Conservation (phyloP, 1,140 invertebrate species). For the Dysdera silvatica region DNA sequence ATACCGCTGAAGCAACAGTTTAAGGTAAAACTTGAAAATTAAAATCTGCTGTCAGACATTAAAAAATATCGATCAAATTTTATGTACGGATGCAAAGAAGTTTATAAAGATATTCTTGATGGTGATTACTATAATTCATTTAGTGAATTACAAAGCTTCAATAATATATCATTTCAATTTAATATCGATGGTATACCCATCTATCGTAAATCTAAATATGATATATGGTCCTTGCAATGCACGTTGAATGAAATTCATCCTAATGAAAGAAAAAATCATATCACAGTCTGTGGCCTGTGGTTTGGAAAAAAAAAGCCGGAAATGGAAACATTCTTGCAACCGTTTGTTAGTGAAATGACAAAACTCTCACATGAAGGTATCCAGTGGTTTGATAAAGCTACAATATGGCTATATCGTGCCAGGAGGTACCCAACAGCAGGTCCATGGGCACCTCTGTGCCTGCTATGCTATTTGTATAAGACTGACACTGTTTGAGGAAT, state of each 20-base stretch:
- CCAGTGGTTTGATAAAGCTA: neutral
- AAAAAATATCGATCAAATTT: neutral
- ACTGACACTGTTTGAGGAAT: too few species aligned
- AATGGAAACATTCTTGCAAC: neutral
- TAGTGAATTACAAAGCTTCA: neutral
- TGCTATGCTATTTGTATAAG: too few species aligned
- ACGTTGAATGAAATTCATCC: neutral
- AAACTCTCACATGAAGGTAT: neutral
- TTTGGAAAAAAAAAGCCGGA: neutral
- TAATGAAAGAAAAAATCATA: neutral
- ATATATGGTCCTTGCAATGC: neutral
- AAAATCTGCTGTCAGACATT: neutral
- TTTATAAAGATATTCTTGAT: neutral
- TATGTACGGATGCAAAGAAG: neutral
- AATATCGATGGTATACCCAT: constrained; percentile 7
- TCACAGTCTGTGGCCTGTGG: constrained; percentile 5
- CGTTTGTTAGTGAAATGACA: neutral
- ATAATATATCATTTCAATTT: neutral
- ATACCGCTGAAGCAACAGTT: neutral
- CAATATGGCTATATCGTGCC: too few species aligned
- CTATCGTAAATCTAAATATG: neutral
- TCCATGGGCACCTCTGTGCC: too few species aligned
- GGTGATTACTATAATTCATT: neutral
- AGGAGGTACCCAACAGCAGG: too few species aligned
- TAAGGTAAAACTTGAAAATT: neutral